Conservation (phyloP, 30 jellyfish, hydroid and myxozoan genomes). For the Chironex yamaguchii region DNA sequence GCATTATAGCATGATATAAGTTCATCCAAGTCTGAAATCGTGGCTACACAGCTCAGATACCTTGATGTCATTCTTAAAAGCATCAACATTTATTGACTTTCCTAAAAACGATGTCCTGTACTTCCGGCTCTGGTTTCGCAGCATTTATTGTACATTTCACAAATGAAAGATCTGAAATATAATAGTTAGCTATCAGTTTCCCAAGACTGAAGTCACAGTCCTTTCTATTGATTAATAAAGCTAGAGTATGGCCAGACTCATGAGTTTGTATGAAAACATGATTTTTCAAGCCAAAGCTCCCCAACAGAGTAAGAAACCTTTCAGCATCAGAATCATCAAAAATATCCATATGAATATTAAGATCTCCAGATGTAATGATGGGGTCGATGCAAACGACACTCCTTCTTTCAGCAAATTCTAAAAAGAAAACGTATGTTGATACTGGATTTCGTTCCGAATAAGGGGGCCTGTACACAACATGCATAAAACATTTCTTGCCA, state of each 20-base stretch:
- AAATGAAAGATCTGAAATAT: conserved; percentile 39
- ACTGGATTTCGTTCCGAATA: conserved; percentile 34
- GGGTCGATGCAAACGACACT: background rate
- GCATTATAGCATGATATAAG: conserved; percentile 14
- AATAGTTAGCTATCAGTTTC: conserved; percentile 32
- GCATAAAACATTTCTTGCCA: conserved; percentile 37
- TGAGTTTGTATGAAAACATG: conserved; percentile 43
- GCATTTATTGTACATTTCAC: conserved; percentile 8
- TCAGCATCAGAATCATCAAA: conserved; percentile 17
- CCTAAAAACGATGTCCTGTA: conserved; percentile 27
- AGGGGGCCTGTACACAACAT: conserved; percentile 48
- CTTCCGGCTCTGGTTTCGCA: conserved; percentile 54
- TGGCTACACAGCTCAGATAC: conserved; percentile 51
- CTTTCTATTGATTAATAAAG: conserved; percentile 5
- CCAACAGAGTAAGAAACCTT: conserved; percentile 19
- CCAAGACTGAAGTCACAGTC: conserved; percentile 28
- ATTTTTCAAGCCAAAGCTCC: conserved; percentile 12
- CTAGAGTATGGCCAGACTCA: conserved; percentile 57
- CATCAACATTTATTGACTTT: conserved; percentile 53
- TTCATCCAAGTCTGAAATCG: conserved; percentile 12
- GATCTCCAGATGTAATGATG: background rate
- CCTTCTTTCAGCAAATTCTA: conserved; percentile 36
- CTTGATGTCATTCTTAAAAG: conserved; percentile 42
- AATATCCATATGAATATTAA: conserved; percentile 21
- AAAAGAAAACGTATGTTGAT: conserved; percentile 31